Conservation (phyloP, 2,888 invertebrate genomes). For the Parnassius orleans region DNA sequence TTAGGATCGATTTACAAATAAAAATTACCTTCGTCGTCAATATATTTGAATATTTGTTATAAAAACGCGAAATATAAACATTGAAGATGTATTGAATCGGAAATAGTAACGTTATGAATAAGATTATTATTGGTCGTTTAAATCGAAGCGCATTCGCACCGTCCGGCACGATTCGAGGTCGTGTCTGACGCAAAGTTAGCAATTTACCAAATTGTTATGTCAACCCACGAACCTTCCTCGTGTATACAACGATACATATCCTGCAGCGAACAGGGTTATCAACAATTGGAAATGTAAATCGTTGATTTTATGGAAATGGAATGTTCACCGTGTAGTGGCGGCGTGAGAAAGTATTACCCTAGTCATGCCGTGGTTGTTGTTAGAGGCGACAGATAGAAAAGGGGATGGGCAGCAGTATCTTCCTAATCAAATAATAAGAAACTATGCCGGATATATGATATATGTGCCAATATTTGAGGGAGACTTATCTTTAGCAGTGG, state of each 20-base stretch:
- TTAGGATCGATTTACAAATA: too few species aligned
- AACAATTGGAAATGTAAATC: slow-evolving; percentile 3
- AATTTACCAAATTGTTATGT: slow-evolving; percentile 39
- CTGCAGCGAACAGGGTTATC: slow-evolving; percentile 13
- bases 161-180: slow-evolving; percentile 40
- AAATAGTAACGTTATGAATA: neutral
- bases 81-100: neutral
- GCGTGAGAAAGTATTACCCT: too few species aligned
- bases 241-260: slow-evolving; percentile 17
- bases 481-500: too few species aligned
- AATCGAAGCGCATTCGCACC: slow-evolving; percentile 8
- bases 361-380: too few species aligned
- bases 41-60: too few species aligned
- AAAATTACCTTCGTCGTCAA: too few species aligned
- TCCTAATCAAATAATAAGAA: too few species aligned
- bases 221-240: slow-evolving; percentile 33
- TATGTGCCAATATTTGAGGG: too few species aligned
- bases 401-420: too few species aligned
- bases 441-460: too few species aligned
- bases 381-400: too few species aligned
- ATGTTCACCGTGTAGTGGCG: neutral
- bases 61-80: too few species aligned
- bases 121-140: slow-evolving; percentile 9
- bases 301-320: neutral
- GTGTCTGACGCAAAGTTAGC: slow-evolving; percentile 47